Evolutionary conservation across 2,113 vertebrate genomes (phyloP).

Genomic region (Cricetomys ansorgei): DNA sequence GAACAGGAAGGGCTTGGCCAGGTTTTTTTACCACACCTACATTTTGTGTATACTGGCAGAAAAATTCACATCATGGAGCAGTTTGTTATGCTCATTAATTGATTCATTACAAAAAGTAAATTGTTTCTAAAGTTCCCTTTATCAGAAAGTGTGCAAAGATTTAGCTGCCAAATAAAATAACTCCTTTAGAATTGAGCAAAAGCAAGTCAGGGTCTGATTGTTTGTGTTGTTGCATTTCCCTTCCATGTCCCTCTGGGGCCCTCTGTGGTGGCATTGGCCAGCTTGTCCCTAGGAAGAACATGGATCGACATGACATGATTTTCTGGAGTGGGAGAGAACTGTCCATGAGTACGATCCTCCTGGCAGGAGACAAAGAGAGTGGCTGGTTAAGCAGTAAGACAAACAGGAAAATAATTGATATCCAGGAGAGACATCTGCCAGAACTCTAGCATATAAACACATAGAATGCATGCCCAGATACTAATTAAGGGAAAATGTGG

Average conservation of each 20-base stretch:
- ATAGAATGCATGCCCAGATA: not conserved
- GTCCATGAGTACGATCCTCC: not conserved
- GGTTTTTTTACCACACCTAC: slow-evolving; percentile 49
- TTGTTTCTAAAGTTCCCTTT: slow-evolving; percentile 56
- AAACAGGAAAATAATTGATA: slow-evolving; percentile 48
- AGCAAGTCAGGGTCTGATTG: not conserved
- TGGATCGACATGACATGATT: not conserved
- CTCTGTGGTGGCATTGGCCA: not conserved
- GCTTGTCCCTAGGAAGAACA: not conserved
- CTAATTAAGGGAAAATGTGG: not conserved
- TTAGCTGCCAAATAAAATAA: slow-evolving; percentile 27
- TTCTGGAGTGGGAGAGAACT: not conserved
- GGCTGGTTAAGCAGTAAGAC: slow-evolving; percentile 62
- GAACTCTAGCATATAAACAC: not conserved
- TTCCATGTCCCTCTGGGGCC: not conserved
- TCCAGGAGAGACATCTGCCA: slow-evolving; percentile 39
- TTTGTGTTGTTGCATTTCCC: not conserved
- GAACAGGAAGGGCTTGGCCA: not conserved
- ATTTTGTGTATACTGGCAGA: slow-evolving; percentile 63
- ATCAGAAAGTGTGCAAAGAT: slow-evolving; percentile 51
- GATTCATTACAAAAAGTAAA: slow-evolving; percentile 56
- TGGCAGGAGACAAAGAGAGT: not conserved
- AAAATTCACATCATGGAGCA: not conserved
- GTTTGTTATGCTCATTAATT: slow-evolving; percentile 55
- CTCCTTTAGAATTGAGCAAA: not conserved